Conservation (phyloP, 2,113 vertebrate species). For the Dryoscopus gambensis region DNA sequence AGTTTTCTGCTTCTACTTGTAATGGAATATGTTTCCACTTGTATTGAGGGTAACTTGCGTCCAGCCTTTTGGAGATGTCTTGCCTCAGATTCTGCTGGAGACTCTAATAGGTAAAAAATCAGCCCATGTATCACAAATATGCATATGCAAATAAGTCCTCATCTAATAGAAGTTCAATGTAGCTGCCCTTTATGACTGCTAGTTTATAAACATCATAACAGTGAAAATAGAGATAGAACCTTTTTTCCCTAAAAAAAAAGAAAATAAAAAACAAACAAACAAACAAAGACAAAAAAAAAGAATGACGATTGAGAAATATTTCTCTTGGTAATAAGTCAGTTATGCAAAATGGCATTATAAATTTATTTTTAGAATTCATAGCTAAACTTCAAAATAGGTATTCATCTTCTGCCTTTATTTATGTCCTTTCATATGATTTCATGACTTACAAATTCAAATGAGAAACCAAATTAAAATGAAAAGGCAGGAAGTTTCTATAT, state of each 20-base stretch:
- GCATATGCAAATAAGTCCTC: not conserved
- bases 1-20: not conserved
- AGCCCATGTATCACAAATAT: not conserved
- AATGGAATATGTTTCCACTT: not conserved
- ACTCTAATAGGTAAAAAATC: not conserved
- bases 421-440: not conserved
- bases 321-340: not conserved
- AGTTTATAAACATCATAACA: not conserved
- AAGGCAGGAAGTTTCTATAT: not conserved
- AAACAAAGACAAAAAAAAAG: too few relatives aligned
- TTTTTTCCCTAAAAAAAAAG: not conserved
- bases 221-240: not conserved
- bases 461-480: not conserved
- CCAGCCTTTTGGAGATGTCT: not conserved
- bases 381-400: not conserved
- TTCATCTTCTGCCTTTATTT: not conserved
- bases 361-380: not conserved
- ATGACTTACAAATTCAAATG: not conserved
- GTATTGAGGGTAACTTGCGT: not conserved
- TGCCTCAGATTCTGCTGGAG: not conserved
- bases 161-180: not conserved
- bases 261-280: fast-evolving
- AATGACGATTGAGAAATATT: not conserved
- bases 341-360: not conserved
- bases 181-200: not conserved